Evolutionary conservation across 2,113 vertebrate genomes (phyloP), one percentile per base, ranked within the genome.

Genomic region (Caranx melampygus): DNA sequence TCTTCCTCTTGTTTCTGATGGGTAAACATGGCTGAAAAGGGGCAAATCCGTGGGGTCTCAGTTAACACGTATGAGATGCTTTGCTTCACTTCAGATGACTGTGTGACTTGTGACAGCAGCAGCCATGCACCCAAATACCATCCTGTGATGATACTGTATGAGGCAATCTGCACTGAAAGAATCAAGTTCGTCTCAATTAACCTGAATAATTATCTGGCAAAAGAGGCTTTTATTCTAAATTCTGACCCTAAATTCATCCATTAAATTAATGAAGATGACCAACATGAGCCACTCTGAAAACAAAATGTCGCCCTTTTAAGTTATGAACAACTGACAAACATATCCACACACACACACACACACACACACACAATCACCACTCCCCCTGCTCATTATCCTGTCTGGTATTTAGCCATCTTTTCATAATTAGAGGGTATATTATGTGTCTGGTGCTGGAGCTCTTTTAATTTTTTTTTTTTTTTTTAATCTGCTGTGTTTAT

Each of bases 381-480:
- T 18, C 4, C 16, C 2, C 47, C 64, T 76, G 51, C 44, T 55
- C 79, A 62, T 62, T 84, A 71, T 71, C 42, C 34, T 64, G 7
- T 7, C 12, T 68, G 40, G 13, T 33, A 47, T 79, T 75, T 18
- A 60, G 9, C 21, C 44, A 47, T 61, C 51, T 44, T 59, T 31
- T 84, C 59, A 0, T 77, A 65, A 79, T 82, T 76, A 86, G 7
- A 73, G 40, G 59, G 55, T 14, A 49, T 69, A 54, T 78, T 35
- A 51, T 40, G 0, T 52, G 52, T 82, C 45, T 62, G 37, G 49
- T 35, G 31, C 33, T 54, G 45, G 16, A 81, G 31, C 14, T 44
- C 15, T 51, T 62, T 60, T 65, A 5, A 40, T 15, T 64, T 52
- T 55, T 31, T 34, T 18, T 8, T 26, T 33, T 15, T 64, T 52